Conservation (phyloP, 2,797 vertebrate species). For the Lepilemur septentrionalis region DNA sequence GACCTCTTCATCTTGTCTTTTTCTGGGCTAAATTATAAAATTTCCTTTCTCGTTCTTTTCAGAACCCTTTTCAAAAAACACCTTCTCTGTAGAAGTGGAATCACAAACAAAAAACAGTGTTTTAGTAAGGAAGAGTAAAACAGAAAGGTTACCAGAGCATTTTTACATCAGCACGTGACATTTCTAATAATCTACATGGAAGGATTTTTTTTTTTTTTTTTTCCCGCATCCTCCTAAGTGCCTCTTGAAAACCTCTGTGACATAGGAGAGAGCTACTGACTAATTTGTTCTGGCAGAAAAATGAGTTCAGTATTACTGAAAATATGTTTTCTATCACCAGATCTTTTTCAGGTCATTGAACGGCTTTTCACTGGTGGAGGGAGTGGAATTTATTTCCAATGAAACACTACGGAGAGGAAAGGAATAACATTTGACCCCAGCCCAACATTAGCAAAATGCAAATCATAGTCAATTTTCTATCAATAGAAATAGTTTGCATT, state of each 20-base stretch:
- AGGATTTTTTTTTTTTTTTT: neutral
- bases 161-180: slow-evolving; percentile 60
- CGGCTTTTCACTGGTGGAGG: slow-evolving; percentile 40
- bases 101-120: neutral
- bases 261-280: slow-evolving; percentile 33
- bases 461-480: slow-evolving; percentile 74
- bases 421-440: slow-evolving; percentile 73
- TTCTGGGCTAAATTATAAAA: neutral
- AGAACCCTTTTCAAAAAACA: slow-evolving; percentile 40
- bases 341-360: slow-evolving; percentile 67
- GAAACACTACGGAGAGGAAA: slow-evolving; percentile 47
- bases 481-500: neutral
- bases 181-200: slow-evolving; percentile 66
- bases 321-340: slow-evolving; percentile 70
- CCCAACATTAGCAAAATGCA: slow-evolving; percentile 71
- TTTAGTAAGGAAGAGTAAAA: slow-evolving; percentile 3
- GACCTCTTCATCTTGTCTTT: neutral
- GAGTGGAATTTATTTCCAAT: slow-evolving; percentile 50
- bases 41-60: neutral
- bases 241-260: slow-evolving; percentile 70
- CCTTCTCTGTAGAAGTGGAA: neutral
- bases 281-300: slow-evolving; percentile 78
- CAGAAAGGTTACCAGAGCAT: neutral
- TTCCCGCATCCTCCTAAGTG: slow-evolving; percentile 56
- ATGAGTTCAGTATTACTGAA: slow-evolving; percentile 69